Conservation (phyloP, 2,797 vertebrate genomes). For the Myoxocephalus aenaeus region DNA sequence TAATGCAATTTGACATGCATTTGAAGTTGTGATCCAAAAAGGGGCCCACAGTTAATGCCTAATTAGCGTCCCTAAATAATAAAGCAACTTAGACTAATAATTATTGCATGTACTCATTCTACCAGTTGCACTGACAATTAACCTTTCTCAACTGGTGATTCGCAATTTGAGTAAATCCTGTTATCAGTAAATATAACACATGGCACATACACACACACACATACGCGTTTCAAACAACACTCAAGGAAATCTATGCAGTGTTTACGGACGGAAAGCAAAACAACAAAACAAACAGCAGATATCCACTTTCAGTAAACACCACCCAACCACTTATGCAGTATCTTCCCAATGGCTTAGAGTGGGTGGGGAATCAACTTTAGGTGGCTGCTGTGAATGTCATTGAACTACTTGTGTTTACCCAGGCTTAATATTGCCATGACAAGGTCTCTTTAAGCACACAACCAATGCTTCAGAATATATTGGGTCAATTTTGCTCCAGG, state of each 20-base stretch:
- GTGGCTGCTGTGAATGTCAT: constrained; percentile 79
- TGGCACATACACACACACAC: constrained; percentile 71
- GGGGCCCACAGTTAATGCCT: constrained; percentile 79
- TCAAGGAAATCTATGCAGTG: constrained; percentile 80
- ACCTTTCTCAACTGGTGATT: constrained; percentile 86
- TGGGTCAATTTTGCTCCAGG: constrained; percentile 57
- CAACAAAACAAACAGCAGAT: constrained; percentile 84
- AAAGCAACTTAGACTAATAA: constrained; percentile 85
- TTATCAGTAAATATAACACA: constrained; percentile 89
- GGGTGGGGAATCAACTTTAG: constrained; percentile 79
- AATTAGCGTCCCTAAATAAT: constrained; percentile 86
- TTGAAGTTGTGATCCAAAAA: constrained; percentile 83
- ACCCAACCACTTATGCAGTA: constrained; percentile 72
- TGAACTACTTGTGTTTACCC: constrained; percentile 80
- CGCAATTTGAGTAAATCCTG: constrained; percentile 86
- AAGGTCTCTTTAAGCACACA: constrained; percentile 75
- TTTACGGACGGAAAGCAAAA: constrained; percentile 81
- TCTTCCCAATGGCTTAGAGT: constrained; percentile 79
- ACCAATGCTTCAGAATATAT: constrained; percentile 52
- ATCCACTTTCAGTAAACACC: constrained; percentile 82
- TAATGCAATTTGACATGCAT: constrained; percentile 84
- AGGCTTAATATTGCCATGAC: constrained; percentile 75
- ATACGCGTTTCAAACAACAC: constrained; percentile 73
- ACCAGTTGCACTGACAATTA: constrained; percentile 84
- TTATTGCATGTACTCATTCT: constrained; percentile 83